phyloP scores from a whole-genome alignment of 2,797 vertebrate species.

The Sebastes diaconus region DNA sequence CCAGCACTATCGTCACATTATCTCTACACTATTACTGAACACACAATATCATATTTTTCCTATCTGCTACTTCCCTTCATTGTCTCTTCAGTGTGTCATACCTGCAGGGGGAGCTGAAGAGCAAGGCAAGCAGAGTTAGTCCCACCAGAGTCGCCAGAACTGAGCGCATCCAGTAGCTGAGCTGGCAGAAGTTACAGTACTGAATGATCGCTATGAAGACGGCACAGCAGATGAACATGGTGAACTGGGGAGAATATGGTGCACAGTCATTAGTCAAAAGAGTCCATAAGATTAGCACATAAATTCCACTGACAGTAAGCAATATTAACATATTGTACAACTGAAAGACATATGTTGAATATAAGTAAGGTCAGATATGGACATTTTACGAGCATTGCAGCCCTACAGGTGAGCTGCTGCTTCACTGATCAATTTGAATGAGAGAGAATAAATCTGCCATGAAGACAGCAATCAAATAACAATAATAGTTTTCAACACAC shows the following conservation, averaged over 20 bases:
- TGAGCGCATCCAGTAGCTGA: conserved; percentile 98
- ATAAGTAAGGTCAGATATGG: not conserved
- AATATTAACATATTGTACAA: not conserved
- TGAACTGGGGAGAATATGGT: conserved; percentile 80
- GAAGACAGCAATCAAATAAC: not conserved
- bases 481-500: not conserved
- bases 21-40: not conserved
- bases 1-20: not conserved
- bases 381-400: not conserved
- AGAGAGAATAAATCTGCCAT: not conserved
- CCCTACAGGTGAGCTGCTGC: not conserved
- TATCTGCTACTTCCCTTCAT: not conserved
- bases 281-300: not conserved
- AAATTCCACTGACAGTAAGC: not conserved
- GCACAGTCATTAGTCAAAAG: conserved; percentile 3
- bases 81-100: conserved; percentile 2
- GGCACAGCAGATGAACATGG: conserved; percentile 92
- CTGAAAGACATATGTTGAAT: not conserved
- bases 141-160: conserved; percentile 90
- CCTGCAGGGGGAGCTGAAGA: conserved; percentile 88
- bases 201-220: conserved; percentile 93
- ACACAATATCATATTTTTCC: not conserved
- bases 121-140: conserved; percentile 85
- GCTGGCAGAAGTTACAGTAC: conserved; percentile 99
- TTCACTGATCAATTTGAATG: not conserved